phyloP scores from a whole-genome alignment of 2,797 vertebrate genomes.

The Bryconaethiops microstoma region DNA sequence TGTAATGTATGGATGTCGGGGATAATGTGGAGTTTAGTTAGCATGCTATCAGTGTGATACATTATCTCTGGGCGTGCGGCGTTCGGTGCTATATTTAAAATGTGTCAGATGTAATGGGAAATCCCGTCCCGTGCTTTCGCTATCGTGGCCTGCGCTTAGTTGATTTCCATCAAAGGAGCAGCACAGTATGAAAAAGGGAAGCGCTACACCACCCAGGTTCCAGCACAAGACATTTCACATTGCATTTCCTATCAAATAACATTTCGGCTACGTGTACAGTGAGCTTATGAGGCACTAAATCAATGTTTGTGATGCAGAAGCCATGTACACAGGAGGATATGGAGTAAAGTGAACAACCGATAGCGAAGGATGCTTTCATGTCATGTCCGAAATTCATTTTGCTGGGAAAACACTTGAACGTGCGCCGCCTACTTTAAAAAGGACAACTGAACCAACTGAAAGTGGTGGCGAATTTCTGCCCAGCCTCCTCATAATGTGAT shows the following conservation, averaged over 20 bases:
- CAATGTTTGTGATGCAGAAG: constrained; percentile 3
- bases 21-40: constrained; percentile 70
- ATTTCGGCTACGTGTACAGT: constrained; percentile 26
- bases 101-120: constrained; percentile 64
- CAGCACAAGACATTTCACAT: constrained; percentile 42
- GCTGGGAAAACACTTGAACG: not conserved
- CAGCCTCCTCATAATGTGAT: constrained; percentile 7
- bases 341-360: constrained; percentile 6
- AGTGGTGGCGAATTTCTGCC: constrained; percentile 20
- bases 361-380: constrained; percentile 23
- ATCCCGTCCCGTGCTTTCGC: constrained; percentile 59
- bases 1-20: constrained; percentile 73
- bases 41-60: constrained; percentile 66
- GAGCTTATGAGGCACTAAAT: constrained; percentile 39
- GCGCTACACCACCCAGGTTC: constrained; percentile 25
- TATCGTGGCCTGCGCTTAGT: constrained; percentile 61
- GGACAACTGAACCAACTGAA: constrained; percentile 27
- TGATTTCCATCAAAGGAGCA: constrained; percentile 53
- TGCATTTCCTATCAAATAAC: constrained; percentile 47
- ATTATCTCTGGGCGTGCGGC: constrained; percentile 63
- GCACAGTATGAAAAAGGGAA: constrained; percentile 47
- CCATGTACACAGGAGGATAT: not conserved
- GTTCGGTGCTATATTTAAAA: constrained; percentile 64
- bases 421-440: constrained; percentile 18
- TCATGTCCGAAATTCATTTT: constrained; percentile 40